A percentile compares a stretch with the other conserved stretches of the same genome.
Evolutionary conservation across 2,113 vertebrate species (phyloP).

Genomic region (Limanda limanda): DNA sequence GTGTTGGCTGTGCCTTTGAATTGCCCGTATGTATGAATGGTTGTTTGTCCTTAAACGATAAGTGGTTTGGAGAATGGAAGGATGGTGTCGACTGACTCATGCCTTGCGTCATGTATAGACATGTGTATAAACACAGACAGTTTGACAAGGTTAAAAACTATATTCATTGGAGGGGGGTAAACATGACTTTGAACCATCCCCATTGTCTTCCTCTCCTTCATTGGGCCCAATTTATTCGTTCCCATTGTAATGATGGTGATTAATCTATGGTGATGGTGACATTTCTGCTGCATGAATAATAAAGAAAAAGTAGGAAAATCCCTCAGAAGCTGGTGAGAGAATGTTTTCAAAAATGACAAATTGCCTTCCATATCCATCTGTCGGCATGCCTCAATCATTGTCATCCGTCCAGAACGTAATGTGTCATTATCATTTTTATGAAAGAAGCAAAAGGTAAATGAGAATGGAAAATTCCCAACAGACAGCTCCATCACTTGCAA

Average conservation of each 20-base stretch:
- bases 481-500: conserved; percentile 27
- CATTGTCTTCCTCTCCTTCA: not conserved
- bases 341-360: conserved; percentile 30
- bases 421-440: conserved; percentile 39
- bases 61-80: not conserved
- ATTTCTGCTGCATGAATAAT: not conserved
- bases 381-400: conserved; percentile 4
- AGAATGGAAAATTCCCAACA: conserved; percentile 33
- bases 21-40: not conserved
- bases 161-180: not conserved
- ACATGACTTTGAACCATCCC: not conserved
- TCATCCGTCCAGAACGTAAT: conserved; percentile 33
- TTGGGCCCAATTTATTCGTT: not conserved
- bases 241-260: not conserved
- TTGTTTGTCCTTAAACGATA: not conserved
- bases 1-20: not conserved
- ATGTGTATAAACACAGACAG: not conserved
- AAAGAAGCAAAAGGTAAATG: conserved; percentile 25
- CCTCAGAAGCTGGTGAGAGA: conserved; percentile 4
- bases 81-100: not conserved
- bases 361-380: conserved; percentile 14
- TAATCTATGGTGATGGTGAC: not conserved
- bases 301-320: not conserved
- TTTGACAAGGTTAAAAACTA: not conserved
- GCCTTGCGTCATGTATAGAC: no score